Evolutionary conservation across 2,888 invertebrate genomes (phyloP).

Genomic region (Troilus luridus): DNA sequence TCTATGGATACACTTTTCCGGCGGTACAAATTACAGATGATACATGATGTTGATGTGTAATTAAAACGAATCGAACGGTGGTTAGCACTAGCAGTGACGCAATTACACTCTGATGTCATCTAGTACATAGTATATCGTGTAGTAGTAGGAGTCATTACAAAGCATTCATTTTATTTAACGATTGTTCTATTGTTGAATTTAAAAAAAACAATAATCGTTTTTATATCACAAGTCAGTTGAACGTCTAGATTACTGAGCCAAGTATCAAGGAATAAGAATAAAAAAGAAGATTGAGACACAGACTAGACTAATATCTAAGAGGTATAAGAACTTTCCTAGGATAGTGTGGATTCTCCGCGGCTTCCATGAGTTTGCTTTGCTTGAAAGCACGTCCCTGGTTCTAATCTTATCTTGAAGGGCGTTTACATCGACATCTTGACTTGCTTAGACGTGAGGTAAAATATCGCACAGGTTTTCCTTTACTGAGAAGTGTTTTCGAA

Average conservation of each 20-base stretch:
- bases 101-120: too few species aligned
- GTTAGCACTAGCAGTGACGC: too few species aligned
- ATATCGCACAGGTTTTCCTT: background rate
- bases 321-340: background rate
- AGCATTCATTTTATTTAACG: too few species aligned
- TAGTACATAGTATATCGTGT: too few species aligned
- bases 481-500: background rate
- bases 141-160: too few species aligned
- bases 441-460: background rate
- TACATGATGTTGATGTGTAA: too few species aligned
- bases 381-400: background rate
- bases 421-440: background rate
- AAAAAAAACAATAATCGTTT: too few species aligned
- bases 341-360: background rate
- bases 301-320: background rate
- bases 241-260: background rate
- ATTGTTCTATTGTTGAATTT: too few species aligned
- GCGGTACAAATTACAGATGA: too few species aligned
- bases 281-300: background rate
- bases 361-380: background rate
- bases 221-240: background rate
- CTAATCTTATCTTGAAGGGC: background rate
- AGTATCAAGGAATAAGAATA: background rate
- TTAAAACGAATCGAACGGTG: too few species aligned
- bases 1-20: too few species aligned